phyloP scores from a whole-genome alignment of 2,113 vertebrate genomes.

The Erythrocercus mccallii region DNA sequence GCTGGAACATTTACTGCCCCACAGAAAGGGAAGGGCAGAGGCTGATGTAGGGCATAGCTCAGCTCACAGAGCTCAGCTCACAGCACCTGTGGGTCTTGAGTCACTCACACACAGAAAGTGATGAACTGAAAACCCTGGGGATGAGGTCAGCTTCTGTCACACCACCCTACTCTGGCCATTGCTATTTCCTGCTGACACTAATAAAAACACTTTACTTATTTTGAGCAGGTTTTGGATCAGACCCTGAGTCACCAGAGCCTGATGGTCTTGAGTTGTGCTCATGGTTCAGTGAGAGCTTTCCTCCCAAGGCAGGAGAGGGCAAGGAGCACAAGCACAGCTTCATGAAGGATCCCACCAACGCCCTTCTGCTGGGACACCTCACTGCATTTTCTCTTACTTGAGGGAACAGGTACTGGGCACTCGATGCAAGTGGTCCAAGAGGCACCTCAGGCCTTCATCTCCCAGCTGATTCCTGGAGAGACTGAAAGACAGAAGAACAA shows the following conservation, averaged over 20 bases:
- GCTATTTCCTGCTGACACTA: neutral
- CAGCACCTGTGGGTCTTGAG: neutral
- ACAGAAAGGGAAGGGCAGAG: neutral
- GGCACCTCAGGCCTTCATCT: conserved; percentile 53
- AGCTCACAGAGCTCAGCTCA: neutral
- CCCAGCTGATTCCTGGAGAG: conserved; percentile 69
- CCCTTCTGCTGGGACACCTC: neutral
- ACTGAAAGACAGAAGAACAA: conserved; percentile 43
- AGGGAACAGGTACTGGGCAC: conserved; percentile 36
- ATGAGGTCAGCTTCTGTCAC: neutral
- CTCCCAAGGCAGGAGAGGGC: neutral
- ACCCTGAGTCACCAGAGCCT: neutral
- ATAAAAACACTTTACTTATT: neutral
- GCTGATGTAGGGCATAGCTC: neutral
- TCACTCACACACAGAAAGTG: neutral
- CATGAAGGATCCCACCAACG: neutral
- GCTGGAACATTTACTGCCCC: neutral
- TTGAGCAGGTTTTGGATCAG: neutral
- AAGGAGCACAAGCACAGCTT: neutral
- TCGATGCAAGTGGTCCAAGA: conserved; percentile 48
- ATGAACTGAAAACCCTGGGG: neutral
- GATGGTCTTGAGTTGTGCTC: neutral
- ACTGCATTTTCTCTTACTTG: conserved; percentile 51
- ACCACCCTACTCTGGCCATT: neutral
- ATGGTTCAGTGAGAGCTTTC: neutral